Percentiles rank a stretch among this genome's conserved stretches.
Conservation (phyloP, 1,140 invertebrate species). For the Hycleus cichorii region DNA sequence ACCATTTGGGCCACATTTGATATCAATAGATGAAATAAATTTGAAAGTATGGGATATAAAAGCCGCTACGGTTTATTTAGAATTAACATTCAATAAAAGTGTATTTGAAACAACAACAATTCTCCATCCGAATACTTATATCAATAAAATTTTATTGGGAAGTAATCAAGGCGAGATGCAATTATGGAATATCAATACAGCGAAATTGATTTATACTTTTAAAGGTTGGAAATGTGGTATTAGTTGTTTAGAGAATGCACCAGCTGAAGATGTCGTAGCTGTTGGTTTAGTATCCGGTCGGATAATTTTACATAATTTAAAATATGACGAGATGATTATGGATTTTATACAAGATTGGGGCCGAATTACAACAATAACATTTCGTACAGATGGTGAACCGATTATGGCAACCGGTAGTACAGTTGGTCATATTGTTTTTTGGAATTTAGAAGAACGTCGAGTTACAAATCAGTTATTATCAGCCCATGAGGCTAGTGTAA, state of each 20-base stretch:
- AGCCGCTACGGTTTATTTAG: constrained; percentile 57
- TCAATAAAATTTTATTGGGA: constrained; percentile 92
- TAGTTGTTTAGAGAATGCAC: constrained; percentile 70
- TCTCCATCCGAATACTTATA: constrained; percentile 84
- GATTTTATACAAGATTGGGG: constrained; percentile 91
- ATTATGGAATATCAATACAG: constrained; percentile 82
- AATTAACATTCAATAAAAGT: constrained; percentile 63
- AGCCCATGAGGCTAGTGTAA: constrained; percentile 69
- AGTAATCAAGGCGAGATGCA: constrained; percentile 83
- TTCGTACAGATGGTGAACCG: constrained; percentile 78
- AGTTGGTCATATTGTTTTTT: constrained; percentile 79
- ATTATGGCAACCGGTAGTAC: constrained; percentile 76
- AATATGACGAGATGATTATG: constrained; percentile 77
- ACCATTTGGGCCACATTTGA: constrained; percentile 78
- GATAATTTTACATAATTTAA: constrained; percentile 85
- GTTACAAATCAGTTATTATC: constrained; percentile 65
- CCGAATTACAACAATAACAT: constrained; percentile 73
- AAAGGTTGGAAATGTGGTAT: constrained; percentile 66
- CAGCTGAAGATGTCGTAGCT: constrained; percentile 84
- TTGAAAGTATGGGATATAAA: constrained; percentile 82
- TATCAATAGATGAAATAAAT: constrained; percentile 72
- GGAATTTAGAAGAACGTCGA: constrained; percentile 84
- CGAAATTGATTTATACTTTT: constrained; percentile 74
- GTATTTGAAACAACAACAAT: constrained; percentile 71
- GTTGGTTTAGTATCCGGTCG: constrained; percentile 75